These are phyloP conservation scores for Teleogryllus occipitalis DNA, from an alignment of 1,140 invertebrate species.

Conservation along the genomic window DNA sequence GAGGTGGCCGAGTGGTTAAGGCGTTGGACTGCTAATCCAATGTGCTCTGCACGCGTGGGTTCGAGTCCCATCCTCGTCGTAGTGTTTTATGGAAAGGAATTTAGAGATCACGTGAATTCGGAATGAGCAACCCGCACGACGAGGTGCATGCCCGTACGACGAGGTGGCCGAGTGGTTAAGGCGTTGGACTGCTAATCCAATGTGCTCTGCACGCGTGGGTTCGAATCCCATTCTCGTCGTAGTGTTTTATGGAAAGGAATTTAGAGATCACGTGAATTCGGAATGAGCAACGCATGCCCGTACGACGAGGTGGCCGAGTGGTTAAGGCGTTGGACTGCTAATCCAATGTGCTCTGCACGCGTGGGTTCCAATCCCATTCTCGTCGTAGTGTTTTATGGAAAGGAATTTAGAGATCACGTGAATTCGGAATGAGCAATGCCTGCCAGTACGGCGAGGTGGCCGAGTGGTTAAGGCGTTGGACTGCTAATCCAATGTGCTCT, in stretches of 20 bases:
- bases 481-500: conserved; percentile 24
- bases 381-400: too few species aligned
- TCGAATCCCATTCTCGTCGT: conserved; percentile 24
- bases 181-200: conserved; percentile 23
- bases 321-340: conserved; percentile 25
- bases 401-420: too few species aligned
- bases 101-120: too few species aligned
- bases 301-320: not conserved
- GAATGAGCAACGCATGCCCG: too few species aligned
- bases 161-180: conserved; percentile 23
- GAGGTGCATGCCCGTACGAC: too few species aligned
- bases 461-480: conserved; percentile 24
- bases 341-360: conserved; percentile 7
- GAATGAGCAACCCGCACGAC: not conserved
- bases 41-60: conserved; percentile 24
- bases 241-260: too few species aligned
- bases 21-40: conserved; percentile 24
- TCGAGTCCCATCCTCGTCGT: conserved; percentile 22
- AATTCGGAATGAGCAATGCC: too few species aligned
- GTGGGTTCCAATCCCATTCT: too few species aligned
- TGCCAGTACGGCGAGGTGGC: conserved; percentile 23
- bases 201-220: conserved; percentile 22
- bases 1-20: conserved; percentile 24
- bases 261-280: too few species aligned
- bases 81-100: too few species aligned